Evolutionary conservation across 1,140 invertebrate species (phyloP), one percentile per base, ranked within the genome.

Genomic region (Drosophila bipectinata): DNA sequence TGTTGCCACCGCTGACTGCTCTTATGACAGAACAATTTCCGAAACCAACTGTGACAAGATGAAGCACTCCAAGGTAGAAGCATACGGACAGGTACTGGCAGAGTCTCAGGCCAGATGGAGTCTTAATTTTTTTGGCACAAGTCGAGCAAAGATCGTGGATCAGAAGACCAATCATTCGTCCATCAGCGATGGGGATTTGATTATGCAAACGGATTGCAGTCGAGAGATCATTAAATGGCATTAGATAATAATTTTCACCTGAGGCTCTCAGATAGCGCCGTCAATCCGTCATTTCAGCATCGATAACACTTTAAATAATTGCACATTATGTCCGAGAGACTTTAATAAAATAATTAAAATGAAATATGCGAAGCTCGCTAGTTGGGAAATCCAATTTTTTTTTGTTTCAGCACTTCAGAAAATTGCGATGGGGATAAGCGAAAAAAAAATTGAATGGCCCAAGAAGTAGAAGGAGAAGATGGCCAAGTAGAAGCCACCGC

Each of bases 341-440:
- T 77, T 85, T 85, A 85, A 85, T 81, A 85, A 85, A 85, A 85
- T 85, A 87, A 85, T 87, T 85, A 87, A 81, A 85, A 74, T 64
- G 60, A 85, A 85, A 77, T 77, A 77, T 85, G 82, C 73, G 56
- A 60, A 54, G 74, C 61, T 76, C 18, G 52, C 53, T 14, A 56
- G 58, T 60, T 67, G 52, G 66, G 28, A 59, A 71, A 74, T 44
- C 49, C 45, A 34, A 14, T 44, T 44, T 61, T 63, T 63, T 51
- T 59, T 61, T 28, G 44, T 51, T 47, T 32, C 48, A 14, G 53
- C 62, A 77, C 64, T 76, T 72, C 49, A 72, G 64, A 48, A 76
- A 72, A 83, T 73, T 82, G 68, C 61, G 52, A 60, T 63, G 54
- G 32, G 48, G 32, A 44, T 47, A 15, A 7, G 18, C 54, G 10